These are phyloP conservation scores for Agrochola circellaris DNA, from an alignment of 2,888 invertebrate genomes.

Conservation along the genomic window DNA sequence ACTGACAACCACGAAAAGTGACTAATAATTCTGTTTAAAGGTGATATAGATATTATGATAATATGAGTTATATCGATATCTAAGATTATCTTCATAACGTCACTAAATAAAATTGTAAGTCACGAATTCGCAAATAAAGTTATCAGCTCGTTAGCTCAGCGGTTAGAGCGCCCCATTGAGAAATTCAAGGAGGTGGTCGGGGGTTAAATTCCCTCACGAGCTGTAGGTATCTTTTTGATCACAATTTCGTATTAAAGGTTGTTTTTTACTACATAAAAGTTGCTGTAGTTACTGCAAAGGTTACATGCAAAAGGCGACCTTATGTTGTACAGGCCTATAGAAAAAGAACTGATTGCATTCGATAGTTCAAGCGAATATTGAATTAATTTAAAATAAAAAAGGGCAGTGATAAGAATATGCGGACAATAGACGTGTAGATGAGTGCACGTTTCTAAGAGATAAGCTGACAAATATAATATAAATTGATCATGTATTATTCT, in stretches of 20 bases:
- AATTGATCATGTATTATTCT: no score
- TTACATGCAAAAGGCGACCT: no score
- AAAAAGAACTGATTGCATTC: no score
- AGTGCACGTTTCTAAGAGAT: no score
- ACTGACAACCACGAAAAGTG: background rate
- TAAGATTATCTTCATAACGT: background rate
- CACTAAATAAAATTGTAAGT: background rate
- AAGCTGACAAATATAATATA: no score
- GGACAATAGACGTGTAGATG: no score
- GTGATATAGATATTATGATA: background rate
- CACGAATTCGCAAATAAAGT: background rate
- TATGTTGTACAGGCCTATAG: no score
- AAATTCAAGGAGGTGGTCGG: constrained; percentile 66
- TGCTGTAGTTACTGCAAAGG: background rate
- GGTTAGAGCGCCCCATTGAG: constrained; percentile 69
- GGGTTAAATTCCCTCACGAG: constrained; percentile 74
- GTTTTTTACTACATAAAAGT: background rate
- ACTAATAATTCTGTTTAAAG: background rate
- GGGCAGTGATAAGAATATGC: no score
- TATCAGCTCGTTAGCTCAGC: constrained; percentile 71
- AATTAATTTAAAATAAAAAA: no score
- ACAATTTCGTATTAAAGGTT: background rate
- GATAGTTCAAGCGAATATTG: no score
- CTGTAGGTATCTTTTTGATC: constrained; percentile 23
- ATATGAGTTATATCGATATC: background rate